These are phyloP conservation scores for Suncus etruscus DNA, from an alignment of 2,113 vertebrate species.

Conservation along the genomic window DNA sequence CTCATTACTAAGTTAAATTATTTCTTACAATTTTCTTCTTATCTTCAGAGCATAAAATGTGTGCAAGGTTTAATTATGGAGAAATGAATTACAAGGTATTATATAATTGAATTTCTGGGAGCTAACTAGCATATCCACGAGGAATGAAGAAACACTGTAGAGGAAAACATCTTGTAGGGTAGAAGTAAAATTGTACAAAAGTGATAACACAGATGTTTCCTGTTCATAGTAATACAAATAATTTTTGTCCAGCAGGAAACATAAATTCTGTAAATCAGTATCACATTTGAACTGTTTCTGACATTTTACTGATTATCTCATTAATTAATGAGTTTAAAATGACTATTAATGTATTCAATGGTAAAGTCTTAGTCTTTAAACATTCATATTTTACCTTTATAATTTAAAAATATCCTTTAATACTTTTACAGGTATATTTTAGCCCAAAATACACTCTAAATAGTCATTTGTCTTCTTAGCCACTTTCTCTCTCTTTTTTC, in stretches of 20 bases:
- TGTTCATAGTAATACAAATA: neutral
- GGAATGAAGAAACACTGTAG: neutral
- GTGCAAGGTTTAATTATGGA: neutral
- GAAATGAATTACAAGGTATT: neutral
- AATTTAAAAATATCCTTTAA: too few relatives aligned
- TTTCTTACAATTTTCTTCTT: neutral
- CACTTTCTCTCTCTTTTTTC: too few relatives aligned
- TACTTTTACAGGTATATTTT: too few relatives aligned
- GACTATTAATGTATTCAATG: neutral
- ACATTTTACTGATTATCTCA: neutral
- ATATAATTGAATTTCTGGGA: neutral
- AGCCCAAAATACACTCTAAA: too few relatives aligned
- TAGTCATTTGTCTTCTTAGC: too few relatives aligned
- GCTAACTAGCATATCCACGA: neutral
- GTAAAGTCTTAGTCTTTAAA: too few relatives aligned
- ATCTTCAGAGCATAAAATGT: neutral
- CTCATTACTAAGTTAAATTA: neutral
- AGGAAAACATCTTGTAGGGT: neutral
- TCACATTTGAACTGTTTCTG: neutral
- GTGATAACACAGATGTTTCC: neutral
- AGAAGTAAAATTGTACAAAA: neutral
- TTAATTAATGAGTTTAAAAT: neutral
- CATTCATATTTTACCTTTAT: too few relatives aligned
- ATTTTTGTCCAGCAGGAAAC: neutral
- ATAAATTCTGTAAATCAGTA: neutral